Evolutionary conservation across 1,140 invertebrate genomes (phyloP), one percentile per base, ranked within the genome.

Genomic region (Sesamia nonagrioides): DNA sequence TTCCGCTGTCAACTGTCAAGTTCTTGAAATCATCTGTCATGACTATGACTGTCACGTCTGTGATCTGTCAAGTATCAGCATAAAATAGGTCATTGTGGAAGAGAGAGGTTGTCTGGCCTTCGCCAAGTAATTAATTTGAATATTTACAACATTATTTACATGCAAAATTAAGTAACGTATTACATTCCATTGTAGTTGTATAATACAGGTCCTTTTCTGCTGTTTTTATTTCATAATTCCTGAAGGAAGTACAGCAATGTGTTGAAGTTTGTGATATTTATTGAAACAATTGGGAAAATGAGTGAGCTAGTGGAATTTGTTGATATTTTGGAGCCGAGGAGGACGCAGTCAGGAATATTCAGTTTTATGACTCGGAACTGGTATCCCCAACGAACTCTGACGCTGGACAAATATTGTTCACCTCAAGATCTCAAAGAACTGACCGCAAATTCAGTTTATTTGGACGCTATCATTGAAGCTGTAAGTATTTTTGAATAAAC

Each of bases 311-410:
- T 85, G 35, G 84, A 83, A 69, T 93, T 91, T 81, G 77, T 82
- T 75, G 87, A 94, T 85, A 94, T 94, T 73, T 77, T 94, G 58
- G 86, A 88, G 82, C 91, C 92, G n/a, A 87, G 92, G 52, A 89
- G 89, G 66, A 91, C 88, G 6, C 80, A 89, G 54, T 87, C 84
- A 79, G 92, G 90, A 15, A 92, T 91, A 77, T 87, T 94, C 66
- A 88, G 86, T 81, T 93, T 92, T 75, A 92, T 93, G 91, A 89
- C 89, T 6, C 80, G 86, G 58, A 79, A 84, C 50, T 94, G 91
- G 92, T 68, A 86, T 40, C 93, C 92, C 0, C 85, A 87, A 68
- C 88, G 83, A 42, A 91, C 89, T 0, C 82, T 89, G 50, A 75
- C 61, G 2, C 61, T 89, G 40, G 89, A 91, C 37, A 89, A 87